phyloP scores from a whole-genome alignment of 2,888 invertebrate species.

The Tetragonisca angustula region DNA sequence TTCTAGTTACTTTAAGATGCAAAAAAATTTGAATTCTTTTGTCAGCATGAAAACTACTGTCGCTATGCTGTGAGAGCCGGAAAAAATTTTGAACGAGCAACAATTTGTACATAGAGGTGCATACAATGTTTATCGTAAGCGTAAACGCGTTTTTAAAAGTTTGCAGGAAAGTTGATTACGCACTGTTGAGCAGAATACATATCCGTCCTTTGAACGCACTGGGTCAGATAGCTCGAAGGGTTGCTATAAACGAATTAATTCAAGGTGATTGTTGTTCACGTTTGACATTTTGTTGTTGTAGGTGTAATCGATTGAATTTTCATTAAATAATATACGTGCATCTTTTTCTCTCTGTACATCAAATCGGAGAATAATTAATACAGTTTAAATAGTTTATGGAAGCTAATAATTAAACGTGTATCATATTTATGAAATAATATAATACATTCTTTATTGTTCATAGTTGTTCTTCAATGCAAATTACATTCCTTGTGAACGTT shows the following conservation, averaged over 20 bases:
- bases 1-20: neutral
- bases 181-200: constrained; percentile 11
- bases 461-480: neutral
- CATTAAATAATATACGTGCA: neutral
- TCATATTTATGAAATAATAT: neutral
- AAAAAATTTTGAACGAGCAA: constrained; percentile 7
- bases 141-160: constrained; percentile 21
- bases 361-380: constrained; percentile 1
- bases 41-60: neutral
- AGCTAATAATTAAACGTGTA: neutral
- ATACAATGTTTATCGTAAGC: constrained; percentile 11
- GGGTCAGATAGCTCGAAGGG: constrained; percentile 25
- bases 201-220: constrained; percentile 9
- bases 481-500: neutral
- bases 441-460: neutral
- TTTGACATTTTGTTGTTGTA: constrained; percentile 27
- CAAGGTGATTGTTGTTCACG: constrained; percentile 28
- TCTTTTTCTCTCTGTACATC: neutral
- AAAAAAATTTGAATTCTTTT: neutral
- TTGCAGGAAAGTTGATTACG: constrained; percentile 27
- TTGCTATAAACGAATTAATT: constrained; percentile 39
- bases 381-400: too few relatives aligned
- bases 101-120: neutral
- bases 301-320: constrained; percentile 25
- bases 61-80: too few relatives aligned